These are phyloP conservation scores for Sterna hirundo DNA, from an alignment of 2,113 vertebrate species.

Conservation along the genomic window DNA sequence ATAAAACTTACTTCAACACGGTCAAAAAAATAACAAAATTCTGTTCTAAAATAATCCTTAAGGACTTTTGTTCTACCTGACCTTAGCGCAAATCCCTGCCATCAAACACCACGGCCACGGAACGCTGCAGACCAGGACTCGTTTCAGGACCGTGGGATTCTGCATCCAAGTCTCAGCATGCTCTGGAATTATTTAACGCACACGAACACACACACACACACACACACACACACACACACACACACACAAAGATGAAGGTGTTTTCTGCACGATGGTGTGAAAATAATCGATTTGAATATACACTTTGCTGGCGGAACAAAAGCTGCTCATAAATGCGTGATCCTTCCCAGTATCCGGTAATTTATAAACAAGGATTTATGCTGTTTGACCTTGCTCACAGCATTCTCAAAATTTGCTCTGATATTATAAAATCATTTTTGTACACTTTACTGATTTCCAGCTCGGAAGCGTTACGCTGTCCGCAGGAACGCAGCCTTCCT, in stretches of 20 bases:
- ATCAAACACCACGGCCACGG: background rate
- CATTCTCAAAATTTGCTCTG: background rate
- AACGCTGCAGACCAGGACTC: background rate
- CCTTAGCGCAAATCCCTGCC: background rate
- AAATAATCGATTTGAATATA: background rate
- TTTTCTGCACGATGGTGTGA: background rate
- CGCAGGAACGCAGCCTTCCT: background rate
- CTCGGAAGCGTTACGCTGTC: background rate
- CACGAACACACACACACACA: background rate
- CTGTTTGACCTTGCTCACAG: background rate
- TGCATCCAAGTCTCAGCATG: background rate
- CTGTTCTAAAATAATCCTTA: background rate
- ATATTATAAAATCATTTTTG: background rate
- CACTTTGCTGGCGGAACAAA: background rate
- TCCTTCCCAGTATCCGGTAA: background rate
- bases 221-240: background rate
- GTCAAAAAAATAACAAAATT: background rate
- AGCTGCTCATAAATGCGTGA: background rate
- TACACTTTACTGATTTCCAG: background rate
- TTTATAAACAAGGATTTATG: background rate
- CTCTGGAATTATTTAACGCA: background rate
- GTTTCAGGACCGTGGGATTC: background rate
- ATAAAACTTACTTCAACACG: background rate
- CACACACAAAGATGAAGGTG: background rate
- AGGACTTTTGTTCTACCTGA: background rate